A percentile compares a stretch with the other conserved stretches of the same genome.
phyloP scores from a whole-genome alignment of 2,113 vertebrate species.

The Perccottus glenii region DNA sequence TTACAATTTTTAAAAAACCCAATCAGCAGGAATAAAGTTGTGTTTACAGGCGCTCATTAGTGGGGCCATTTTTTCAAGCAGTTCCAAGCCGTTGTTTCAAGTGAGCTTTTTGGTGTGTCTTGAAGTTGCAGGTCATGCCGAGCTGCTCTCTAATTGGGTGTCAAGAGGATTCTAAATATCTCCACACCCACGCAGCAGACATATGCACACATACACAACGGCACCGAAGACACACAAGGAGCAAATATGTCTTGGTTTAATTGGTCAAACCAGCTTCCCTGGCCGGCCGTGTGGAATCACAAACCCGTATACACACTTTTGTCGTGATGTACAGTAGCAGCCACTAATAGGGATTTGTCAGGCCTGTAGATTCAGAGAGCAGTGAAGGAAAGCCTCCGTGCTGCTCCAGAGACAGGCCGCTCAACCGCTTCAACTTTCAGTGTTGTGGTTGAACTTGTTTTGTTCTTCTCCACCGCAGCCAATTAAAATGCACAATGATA shows the following conservation, averaged over 20 bases:
- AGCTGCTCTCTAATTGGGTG: conserved; percentile 77
- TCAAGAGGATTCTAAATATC: conserved; percentile 79
- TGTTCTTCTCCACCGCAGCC: conserved; percentile 34
- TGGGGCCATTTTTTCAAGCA: conserved; percentile 65
- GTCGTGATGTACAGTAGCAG: conserved; percentile 51
- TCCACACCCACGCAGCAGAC: conserved; percentile 52
- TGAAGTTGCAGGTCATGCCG: conserved; percentile 68
- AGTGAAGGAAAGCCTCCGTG: conserved; percentile 37
- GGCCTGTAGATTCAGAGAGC: conserved; percentile 48
- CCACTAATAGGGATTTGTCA: conserved; percentile 70
- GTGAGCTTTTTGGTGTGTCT: conserved; percentile 65
- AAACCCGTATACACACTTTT: conserved; percentile 26
- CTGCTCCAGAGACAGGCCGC: conserved; percentile 37
- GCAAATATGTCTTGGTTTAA: conserved; percentile 71
- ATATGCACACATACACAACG: conserved; percentile 13
- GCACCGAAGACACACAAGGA: conserved; percentile 18
- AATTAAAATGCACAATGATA: conserved; percentile 63
- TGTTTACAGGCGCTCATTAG: conserved; percentile 68
- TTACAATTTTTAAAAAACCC: conserved; percentile 30
- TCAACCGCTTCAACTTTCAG: conserved; percentile 30
- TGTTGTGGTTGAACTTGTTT: conserved; percentile 28
- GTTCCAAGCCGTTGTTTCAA: conserved; percentile 69
- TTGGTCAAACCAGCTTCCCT: conserved; percentile 72
- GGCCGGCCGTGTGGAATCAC: conserved; percentile 37
- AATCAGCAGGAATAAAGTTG: conserved; percentile 64